These are phyloP conservation scores for Hemibagrus guttatus DNA, from an alignment of 2,797 vertebrate genomes.

Conservation along the genomic window DNA sequence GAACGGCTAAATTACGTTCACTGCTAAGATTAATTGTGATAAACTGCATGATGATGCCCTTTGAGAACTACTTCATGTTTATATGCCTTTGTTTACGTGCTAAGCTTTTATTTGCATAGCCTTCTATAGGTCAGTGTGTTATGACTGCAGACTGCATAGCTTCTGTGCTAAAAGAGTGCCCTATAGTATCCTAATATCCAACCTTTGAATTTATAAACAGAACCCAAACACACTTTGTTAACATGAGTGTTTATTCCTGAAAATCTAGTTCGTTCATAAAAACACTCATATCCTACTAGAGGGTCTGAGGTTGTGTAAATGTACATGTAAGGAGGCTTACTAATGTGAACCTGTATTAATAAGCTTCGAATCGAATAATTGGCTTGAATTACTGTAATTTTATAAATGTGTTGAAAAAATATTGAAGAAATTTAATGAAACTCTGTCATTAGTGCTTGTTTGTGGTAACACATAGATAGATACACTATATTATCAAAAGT, in stretches of 20 bases:
- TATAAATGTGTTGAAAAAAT: neutral
- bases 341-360: neutral
- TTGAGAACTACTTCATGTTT: neutral
- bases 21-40: constrained; percentile 16
- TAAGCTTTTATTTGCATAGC: neutral
- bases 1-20: constrained; percentile 13
- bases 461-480: neutral
- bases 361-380: neutral
- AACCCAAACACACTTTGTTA: neutral
- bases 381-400: neutral
- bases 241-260: neutral
- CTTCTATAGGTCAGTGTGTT: constrained; percentile 9
- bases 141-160: neutral
- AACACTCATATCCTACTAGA: too few relatives aligned
- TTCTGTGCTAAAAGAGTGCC: neutral
- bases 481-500: too few relatives aligned
- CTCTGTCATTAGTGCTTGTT: neutral
- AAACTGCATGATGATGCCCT: neutral
- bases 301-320: neutral
- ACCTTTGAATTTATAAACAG: neutral
- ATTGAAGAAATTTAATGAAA: neutral
- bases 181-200: neutral
- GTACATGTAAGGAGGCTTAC: neutral
- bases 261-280: neutral
- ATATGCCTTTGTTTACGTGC: neutral